phyloP scores from a whole-genome alignment of 2,888 invertebrate species.

The Atrina japonica region DNA sequence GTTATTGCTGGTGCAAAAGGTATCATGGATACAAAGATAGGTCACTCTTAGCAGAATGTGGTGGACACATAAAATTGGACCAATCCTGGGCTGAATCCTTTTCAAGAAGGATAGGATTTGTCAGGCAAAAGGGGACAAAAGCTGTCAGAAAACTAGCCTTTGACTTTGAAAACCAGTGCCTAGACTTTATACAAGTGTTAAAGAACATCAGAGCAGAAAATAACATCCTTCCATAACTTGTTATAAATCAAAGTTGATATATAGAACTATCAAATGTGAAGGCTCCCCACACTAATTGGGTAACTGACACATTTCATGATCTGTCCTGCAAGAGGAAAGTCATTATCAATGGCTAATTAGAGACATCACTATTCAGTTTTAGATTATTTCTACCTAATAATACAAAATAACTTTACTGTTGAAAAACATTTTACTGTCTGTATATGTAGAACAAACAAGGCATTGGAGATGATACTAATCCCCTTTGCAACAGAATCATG shows the following conservation, averaged over 20 bases:
- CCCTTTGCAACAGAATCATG: no score
- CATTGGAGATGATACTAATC: no score
- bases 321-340: no score
- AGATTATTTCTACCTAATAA: no score
- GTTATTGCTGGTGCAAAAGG: neutral
- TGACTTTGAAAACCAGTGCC: constrained; percentile 14
- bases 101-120: constrained; percentile 6
- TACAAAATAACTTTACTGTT: no score
- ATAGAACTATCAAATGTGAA: no score
- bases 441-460: no score
- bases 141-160: constrained; percentile 17
- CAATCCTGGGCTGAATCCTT: constrained; percentile 29
- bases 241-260: constrained; percentile 16
- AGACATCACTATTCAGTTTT: no score
- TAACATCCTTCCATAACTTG: constrained; percentile 11
- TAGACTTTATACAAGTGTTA: neutral
- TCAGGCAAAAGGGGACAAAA: constrained; percentile 16
- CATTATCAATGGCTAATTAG: no score
- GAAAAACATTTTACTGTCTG: no score
- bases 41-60: constrained; percentile 6
- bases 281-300: no score
- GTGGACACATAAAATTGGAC: constrained; percentile 14
- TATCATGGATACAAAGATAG: neutral
- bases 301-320: no score
- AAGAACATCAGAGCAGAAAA: constrained; percentile 1